Evolutionary conservation across 2,113 vertebrate species (phyloP).

Genomic region (Passer domesticus): DNA sequence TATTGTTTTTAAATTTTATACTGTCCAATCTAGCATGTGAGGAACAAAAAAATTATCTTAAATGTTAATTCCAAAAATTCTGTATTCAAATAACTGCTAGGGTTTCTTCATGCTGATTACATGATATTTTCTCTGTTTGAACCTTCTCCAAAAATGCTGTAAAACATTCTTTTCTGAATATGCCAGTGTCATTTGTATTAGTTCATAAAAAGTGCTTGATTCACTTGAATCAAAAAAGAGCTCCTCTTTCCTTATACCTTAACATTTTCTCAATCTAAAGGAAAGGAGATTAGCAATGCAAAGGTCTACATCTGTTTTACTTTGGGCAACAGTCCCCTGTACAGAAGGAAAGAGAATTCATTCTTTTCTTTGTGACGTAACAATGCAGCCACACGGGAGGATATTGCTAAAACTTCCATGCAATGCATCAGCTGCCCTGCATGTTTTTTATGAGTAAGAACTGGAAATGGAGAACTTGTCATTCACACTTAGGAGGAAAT

Average conservation of each 20-base stretch:
- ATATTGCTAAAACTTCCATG: not conserved
- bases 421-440: not conserved
- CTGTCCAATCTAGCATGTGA: not conserved
- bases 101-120: not conserved
- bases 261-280: not conserved
- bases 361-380: rapidly evolving
- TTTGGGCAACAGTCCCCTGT: rapidly evolving
- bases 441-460: not conserved
- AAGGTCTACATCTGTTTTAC: not conserved
- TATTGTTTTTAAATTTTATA: not conserved
- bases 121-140: not conserved
- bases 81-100: not conserved
- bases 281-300: not conserved
- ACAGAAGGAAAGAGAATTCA: not conserved
- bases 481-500: not conserved
- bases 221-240: not conserved
- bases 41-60: not conserved
- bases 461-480: not conserved
- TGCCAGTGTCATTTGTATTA: rapidly evolving
- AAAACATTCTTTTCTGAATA: not conserved
- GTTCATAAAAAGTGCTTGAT: not conserved
- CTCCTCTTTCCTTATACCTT: not conserved
- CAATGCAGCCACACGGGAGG: not conserved
- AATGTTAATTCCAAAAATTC: not conserved
- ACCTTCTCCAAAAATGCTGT: not conserved